These are phyloP conservation scores for Eubasilissa splendida DNA, from an alignment of 2,888 invertebrate species.

Conservation along the genomic window DNA sequence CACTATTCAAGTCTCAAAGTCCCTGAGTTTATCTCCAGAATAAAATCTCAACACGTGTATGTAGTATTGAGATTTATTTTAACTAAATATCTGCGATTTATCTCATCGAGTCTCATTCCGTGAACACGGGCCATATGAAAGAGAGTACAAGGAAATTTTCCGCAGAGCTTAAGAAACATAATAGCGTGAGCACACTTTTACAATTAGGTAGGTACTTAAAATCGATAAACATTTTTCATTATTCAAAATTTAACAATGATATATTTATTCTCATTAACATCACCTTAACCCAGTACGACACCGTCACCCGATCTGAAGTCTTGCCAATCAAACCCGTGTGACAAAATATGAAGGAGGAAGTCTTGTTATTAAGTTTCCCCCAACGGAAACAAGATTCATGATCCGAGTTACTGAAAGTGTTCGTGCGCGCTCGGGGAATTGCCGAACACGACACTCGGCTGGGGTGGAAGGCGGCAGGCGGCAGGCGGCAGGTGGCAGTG, in stretches of 20 bases:
- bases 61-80: too few species aligned
- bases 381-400: slow-evolving; percentile 53
- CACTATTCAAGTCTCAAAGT: too few species aligned
- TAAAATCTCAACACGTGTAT: too few species aligned
- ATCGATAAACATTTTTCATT: slow-evolving; percentile 32
- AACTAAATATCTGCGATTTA: too few species aligned
- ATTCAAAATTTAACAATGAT: neutral
- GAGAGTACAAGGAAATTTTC: too few species aligned
- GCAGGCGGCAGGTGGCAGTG: neutral
- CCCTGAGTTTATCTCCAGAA: too few species aligned
- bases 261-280: slow-evolving; percentile 16
- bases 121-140: too few species aligned
- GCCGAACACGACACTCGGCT: slow-evolving; percentile 49
- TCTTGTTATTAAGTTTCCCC: slow-evolving; percentile 54
- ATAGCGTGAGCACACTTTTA: too few species aligned
- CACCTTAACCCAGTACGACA: slow-evolving; percentile 20
- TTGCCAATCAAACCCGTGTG: slow-evolving; percentile 46
- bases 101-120: too few species aligned
- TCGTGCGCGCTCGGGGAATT: slow-evolving; percentile 50
- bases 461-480: neutral
- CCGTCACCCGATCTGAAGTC: slow-evolving; percentile 24
- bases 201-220: neutral
- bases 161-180: too few species aligned
- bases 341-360: slow-evolving; percentile 52
- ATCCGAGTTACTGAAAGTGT: slow-evolving; percentile 54